A percentile compares a stretch with the other conserved stretches of the same genome.
Evolutionary conservation across 2,888 invertebrate genomes (phyloP).

Genomic region (Halictus quadricinctus): DNA sequence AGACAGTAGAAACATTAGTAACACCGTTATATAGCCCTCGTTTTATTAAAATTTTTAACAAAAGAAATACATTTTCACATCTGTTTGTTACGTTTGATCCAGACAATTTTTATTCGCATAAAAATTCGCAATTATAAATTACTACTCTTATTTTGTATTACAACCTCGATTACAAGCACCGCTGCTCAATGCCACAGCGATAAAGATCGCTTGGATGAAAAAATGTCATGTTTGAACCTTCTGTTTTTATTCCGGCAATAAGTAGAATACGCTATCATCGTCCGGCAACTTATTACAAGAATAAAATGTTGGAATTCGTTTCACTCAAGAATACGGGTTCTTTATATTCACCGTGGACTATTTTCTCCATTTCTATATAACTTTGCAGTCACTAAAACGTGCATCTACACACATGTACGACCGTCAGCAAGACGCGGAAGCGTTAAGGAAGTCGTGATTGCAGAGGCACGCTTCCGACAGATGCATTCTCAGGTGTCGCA

Average conservation of each 20-base stretch:
- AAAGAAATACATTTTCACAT: background rate
- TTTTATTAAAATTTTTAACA: background rate
- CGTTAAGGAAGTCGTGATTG: constrained; percentile 1
- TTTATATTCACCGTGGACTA: too few relatives aligned
- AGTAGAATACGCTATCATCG: background rate
- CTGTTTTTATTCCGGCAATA: background rate
- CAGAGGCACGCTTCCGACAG: constrained; percentile 8
- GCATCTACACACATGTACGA: background rate
- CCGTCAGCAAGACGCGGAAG: background rate
- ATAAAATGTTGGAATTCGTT: background rate
- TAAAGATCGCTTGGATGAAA: background rate
- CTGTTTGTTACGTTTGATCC: background rate
- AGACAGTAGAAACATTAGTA: background rate
- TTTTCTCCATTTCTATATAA: background rate
- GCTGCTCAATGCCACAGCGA: too few relatives aligned
- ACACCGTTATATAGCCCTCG: too few relatives aligned
- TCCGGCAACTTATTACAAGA: background rate
- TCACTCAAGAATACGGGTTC: background rate
- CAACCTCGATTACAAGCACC: background rate
- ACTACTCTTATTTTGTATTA: background rate
- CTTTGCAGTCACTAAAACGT: background rate
- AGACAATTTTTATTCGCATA: background rate
- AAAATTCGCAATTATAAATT: background rate
- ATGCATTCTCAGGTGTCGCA: constrained; percentile 8
- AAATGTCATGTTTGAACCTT: background rate